phyloP scores from a whole-genome alignment of 2,888 invertebrate species.

The Platycheirus rosarum region DNA sequence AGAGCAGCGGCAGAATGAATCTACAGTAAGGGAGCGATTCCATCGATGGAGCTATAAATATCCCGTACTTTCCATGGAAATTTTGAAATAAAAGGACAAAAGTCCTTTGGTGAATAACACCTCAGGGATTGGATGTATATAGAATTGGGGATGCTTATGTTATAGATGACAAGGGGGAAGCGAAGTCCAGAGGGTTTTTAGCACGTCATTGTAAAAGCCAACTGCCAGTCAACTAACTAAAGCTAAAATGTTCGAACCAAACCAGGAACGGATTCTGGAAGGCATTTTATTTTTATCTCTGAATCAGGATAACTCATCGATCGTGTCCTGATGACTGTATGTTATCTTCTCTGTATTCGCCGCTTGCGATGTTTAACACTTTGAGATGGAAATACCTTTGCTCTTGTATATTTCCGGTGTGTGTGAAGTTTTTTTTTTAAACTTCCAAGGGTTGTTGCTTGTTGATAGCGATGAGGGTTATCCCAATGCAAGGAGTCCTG shows the following conservation, averaged over 20 bases:
- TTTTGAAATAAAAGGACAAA: constrained; percentile 52
- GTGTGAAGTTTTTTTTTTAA: not conserved
- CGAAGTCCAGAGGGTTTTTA: constrained; percentile 12
- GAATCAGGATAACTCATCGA: constrained; percentile 57
- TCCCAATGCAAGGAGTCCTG: too few relatives aligned
- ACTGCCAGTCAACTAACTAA: constrained; percentile 16
- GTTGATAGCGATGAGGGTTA: too few relatives aligned
- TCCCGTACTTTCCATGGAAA: constrained; percentile 21
- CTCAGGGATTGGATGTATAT: constrained; percentile 10
- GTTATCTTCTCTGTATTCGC: constrained; percentile 1
- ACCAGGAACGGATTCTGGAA: not conserved
- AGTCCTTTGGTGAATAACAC: constrained; percentile 36
- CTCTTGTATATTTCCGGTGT: not conserved
- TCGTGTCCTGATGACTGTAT: constrained; percentile 45
- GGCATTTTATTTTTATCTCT: constrained; percentile 59
- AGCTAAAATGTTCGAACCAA: not conserved
- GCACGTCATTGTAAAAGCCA: constrained; percentile 29
- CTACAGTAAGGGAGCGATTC: constrained; percentile 10
- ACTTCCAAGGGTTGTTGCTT: too few relatives aligned
- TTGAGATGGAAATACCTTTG: not conserved
- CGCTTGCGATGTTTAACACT: too few relatives aligned
- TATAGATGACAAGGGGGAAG: not conserved
- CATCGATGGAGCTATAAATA: constrained; percentile 37
- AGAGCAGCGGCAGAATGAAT: constrained; percentile 11
- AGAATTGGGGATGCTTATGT: constrained; percentile 1